Conservation (phyloP, 30 jellyfish, hydroid and myxozoan genomes). For the Aurelia sp. region DNA sequence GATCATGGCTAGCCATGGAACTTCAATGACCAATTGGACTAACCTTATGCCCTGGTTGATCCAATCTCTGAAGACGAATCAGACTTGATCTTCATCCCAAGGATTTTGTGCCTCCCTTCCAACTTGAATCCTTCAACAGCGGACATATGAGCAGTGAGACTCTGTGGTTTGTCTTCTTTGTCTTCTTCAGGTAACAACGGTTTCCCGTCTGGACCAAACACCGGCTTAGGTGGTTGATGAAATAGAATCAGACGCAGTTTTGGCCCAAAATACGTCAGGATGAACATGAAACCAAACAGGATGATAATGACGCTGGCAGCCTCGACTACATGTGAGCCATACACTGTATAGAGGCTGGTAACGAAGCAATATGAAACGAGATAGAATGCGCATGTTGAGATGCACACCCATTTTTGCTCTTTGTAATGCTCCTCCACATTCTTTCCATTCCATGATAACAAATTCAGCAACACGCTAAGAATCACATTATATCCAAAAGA, state of each 20-base stretch:
- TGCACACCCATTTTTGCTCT: slow-evolving; percentile 82
- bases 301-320: slow-evolving; percentile 84
- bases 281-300: slow-evolving; percentile 73
- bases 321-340: slow-evolving; percentile 73
- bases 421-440: slow-evolving; percentile 78
- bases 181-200: slow-evolving; percentile 64
- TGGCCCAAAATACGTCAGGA: slow-evolving; percentile 73
- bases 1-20: too few species aligned
- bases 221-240: slow-evolving; percentile 61
- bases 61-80: not conserved
- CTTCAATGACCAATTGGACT: not conserved
- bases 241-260: slow-evolving; percentile 74
- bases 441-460: slow-evolving; percentile 72
- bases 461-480: slow-evolving; percentile 70
- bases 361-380: slow-evolving; percentile 63
- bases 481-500: slow-evolving; percentile 77
- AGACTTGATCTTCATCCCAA: slow-evolving; percentile 27
- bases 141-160: slow-evolving; percentile 46
- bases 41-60: slow-evolving; percentile 12
- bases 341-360: slow-evolving; percentile 63
- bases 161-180: slow-evolving; percentile 2
- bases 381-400: slow-evolving; percentile 78
- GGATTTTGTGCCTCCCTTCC: slow-evolving; percentile 24
- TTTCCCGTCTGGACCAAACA: slow-evolving; percentile 56
- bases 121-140: slow-evolving; percentile 39